phyloP scores from a whole-genome alignment of 2,888 invertebrate species.

The Cylloceria caligata region DNA sequence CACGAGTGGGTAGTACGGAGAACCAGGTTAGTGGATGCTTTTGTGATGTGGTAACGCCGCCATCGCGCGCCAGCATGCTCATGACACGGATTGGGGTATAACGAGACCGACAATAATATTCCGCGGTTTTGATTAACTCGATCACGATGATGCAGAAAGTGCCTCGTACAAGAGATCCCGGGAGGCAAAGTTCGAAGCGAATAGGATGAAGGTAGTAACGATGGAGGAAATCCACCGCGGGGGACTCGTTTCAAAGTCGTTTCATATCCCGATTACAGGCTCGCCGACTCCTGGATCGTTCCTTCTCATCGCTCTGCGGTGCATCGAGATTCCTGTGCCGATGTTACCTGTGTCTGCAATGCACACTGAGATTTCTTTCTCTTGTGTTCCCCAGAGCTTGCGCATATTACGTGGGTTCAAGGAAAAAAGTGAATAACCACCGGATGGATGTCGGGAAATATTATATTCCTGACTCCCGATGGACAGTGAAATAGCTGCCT shows the following conservation, averaged over 20 bases:
- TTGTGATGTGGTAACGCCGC: constrained; percentile 31
- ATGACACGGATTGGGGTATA: constrained; percentile 10
- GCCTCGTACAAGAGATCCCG: neutral
- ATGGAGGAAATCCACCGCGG: constrained; percentile 15
- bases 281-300: constrained; percentile 6
- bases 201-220: constrained; percentile 3
- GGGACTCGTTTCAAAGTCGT: constrained; percentile 32
- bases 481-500: neutral
- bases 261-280: constrained; percentile 35
- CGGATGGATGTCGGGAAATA: neutral
- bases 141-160: constrained; percentile 36
- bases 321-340: neutral
- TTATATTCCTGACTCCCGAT: neutral
- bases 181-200: constrained; percentile 32
- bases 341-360: neutral
- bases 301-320: constrained; percentile 6
- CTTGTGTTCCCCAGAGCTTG: neutral
- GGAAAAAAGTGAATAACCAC: neutral
- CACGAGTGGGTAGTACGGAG: neutral
- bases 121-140: constrained; percentile 56
- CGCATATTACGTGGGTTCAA: neutral
- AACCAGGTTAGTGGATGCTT: constrained; percentile 13
- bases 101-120: constrained; percentile 48
- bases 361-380: neutral
- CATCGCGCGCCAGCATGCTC: constrained; percentile 18